Conservation (phyloP, 2,888 invertebrate genomes). For the Toxonevra muliebris region DNA sequence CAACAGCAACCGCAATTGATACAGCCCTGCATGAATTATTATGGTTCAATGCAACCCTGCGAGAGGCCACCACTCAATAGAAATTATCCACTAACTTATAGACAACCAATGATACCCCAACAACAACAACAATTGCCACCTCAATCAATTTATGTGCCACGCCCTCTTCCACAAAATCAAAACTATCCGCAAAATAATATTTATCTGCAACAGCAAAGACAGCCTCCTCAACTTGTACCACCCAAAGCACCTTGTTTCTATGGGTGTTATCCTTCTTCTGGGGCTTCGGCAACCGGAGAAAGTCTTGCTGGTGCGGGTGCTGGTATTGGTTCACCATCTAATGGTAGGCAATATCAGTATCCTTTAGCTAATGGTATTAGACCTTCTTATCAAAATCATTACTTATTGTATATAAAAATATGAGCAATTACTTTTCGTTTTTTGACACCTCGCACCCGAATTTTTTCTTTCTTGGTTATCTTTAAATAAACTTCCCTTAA, state of each 20-base stretch:
- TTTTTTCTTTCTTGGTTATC: neutral
- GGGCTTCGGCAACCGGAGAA: neutral
- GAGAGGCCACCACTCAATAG: too few relatives aligned
- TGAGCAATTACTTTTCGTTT: neutral
- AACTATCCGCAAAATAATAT: neutral
- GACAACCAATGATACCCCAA: constrained; percentile 1
- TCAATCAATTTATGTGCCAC: neutral
- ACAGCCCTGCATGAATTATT: constrained; percentile 20
- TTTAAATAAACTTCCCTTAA: neutral
- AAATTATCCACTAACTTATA: too few relatives aligned
- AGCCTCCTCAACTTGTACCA: constrained; percentile 10
- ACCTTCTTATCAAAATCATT: constrained; percentile 29
- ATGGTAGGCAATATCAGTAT: constrained; percentile 11
- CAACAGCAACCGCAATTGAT: neutral
- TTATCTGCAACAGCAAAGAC: neutral
- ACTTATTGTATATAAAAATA: constrained; percentile 34
- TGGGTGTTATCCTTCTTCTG: constrained; percentile 2
- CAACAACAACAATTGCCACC: constrained; percentile 10
- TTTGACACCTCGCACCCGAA: neutral
- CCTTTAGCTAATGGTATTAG: constrained; percentile 10
- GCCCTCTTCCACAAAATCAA: neutral
- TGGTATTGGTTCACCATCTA: neutral
- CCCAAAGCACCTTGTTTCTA: constrained; percentile 7
- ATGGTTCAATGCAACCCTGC: too few relatives aligned
- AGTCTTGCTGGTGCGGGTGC: neutral